Evolutionary conservation across 2,888 invertebrate species (phyloP), one percentile per base, ranked within the genome.

Genomic region (Thera britannica): DNA sequence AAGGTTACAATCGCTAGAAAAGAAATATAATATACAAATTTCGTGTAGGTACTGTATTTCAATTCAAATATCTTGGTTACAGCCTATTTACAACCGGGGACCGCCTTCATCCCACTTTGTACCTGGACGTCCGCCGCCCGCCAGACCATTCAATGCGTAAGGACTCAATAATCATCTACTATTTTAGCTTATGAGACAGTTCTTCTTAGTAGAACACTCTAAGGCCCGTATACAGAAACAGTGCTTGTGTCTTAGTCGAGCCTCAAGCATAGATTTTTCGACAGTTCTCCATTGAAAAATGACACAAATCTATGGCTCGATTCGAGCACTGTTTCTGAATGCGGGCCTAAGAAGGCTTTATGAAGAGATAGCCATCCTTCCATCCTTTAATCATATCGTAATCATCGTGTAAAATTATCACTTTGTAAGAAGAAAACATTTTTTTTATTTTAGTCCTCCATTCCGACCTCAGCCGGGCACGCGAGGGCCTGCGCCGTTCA

Each of bases 61-160:
- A 48, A 41, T 46, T 49, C 11, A 11, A 57, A 38, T 67, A 34
- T 70, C 38, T 73, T 67, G 41, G 66, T 81, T 79, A 44, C 76
- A 90, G 90, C 83, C 84, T 55, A 74, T 82, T 46, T 92, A 83
- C 67, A 84, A 82, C 72, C 88, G 92, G 2, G 88, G 88, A 1
- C 82, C 79, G 4, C 89, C 84, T 0, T 87, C 83, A 12, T 83
- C 83, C 7, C 65, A 62, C 6, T 92, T 82, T 71, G 80, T 86
- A 34, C 83, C 86, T 0, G 85, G 87, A 12, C 78, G 77, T 9
- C 88, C 86, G 44, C 90, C 85, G 2, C 83, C 84, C 0, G 62
- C 81, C 2, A 82, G 84, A 23, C 90, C 85, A 70, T 90, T 83
- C 72, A 84, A 84, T 61, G 68, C 51, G 75, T 72, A 62, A 72